These are phyloP conservation scores for Amphiprion clarkii DNA, from an alignment of 2,797 vertebrate genomes.

Conservation along the genomic window DNA sequence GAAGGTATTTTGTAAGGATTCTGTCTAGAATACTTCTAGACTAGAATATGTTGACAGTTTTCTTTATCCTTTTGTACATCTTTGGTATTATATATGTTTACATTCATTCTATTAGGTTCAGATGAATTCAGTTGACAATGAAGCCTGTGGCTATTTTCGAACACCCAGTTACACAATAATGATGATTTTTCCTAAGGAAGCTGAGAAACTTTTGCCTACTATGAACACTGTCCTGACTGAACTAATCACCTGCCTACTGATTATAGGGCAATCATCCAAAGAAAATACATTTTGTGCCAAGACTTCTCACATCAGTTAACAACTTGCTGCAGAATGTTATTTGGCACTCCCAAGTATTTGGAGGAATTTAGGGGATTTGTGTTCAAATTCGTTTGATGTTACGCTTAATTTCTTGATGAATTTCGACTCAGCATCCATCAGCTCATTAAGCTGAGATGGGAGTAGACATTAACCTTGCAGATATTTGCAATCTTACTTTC, in stretches of 20 bases:
- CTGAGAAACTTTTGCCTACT: slow-evolving; percentile 11
- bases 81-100: not conserved
- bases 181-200: slow-evolving; percentile 25
- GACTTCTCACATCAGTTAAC: slow-evolving; percentile 27
- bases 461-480: slow-evolving; percentile 57
- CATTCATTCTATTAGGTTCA: slow-evolving; percentile 23
- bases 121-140: slow-evolving; percentile 31
- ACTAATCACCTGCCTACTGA: slow-evolving; percentile 45
- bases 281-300: slow-evolving; percentile 32
- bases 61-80: not conserved
- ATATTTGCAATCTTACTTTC: slow-evolving; percentile 46
- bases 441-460: slow-evolving; percentile 56
- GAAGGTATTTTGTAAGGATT: not conserved
- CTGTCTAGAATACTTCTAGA: no score
- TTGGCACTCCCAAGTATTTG: slow-evolving; percentile 24
- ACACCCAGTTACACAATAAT: slow-evolving; percentile 25
- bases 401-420: slow-evolving; percentile 55
- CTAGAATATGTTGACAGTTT: no score
- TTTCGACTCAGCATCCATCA: slow-evolving; percentile 37
- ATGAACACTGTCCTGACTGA: slow-evolving; percentile 24
- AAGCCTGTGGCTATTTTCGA: slow-evolving; percentile 35
- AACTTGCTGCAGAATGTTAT: slow-evolving; percentile 39
- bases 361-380: slow-evolving; percentile 31
- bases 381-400: slow-evolving; percentile 53
- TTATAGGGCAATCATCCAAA: slow-evolving; percentile 38